Evolutionary conservation across 2,888 invertebrate genomes (phyloP).

Genomic region (Oligia latruncula): DNA sequence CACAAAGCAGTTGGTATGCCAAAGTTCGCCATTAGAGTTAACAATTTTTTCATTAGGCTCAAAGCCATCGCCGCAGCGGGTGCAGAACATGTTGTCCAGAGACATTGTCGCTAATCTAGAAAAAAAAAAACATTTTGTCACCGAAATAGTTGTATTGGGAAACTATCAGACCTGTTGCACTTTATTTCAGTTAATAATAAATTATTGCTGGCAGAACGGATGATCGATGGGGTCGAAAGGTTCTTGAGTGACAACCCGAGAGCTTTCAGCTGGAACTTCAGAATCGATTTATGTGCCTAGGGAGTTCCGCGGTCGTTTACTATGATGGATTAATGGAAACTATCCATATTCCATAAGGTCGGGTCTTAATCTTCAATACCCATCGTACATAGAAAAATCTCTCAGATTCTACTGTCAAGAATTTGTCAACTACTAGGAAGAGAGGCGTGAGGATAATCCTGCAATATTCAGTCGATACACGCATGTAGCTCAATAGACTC

Average conservation of each 20-base stretch:
- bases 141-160: not conserved
- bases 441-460: not conserved
- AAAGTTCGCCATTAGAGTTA: slow-evolving; percentile 99
- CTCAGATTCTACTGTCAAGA: not conserved
- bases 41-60: slow-evolving; percentile 99
- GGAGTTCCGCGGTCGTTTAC: not conserved
- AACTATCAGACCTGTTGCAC: slow-evolving; percentile 4
- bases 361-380: not conserved
- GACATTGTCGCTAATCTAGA: slow-evolving; percentile 92
- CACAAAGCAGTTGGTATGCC: slow-evolving; percentile 99
- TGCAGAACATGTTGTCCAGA: slow-evolving; percentile 97
- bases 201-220: not conserved
- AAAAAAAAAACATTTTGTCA: slow-evolving; percentile 44
- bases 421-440: not conserved
- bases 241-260: not conserved
- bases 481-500: not conserved
- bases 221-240: no score
- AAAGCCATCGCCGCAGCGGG: slow-evolving; percentile 98
- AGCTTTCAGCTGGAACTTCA: not conserved
- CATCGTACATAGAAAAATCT: not conserved
- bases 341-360: no score
- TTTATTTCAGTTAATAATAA: slow-evolving; percentile 16
- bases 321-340: not conserved
- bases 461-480: not conserved
- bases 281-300: not conserved